Conservation (phyloP, 2,888 invertebrate genomes). For the Mesorhabditis belari region DNA sequence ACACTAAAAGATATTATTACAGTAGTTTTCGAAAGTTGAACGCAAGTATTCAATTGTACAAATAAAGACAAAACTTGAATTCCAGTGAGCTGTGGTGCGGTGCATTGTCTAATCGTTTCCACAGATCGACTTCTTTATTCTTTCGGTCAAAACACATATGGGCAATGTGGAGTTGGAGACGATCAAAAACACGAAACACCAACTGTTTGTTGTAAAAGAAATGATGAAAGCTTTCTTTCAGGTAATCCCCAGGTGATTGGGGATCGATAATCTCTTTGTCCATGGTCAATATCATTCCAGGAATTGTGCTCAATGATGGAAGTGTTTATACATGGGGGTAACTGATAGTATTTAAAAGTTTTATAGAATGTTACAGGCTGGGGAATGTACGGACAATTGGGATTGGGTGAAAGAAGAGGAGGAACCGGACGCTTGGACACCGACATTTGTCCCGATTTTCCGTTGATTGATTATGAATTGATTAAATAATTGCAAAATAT, state of each 20-base stretch:
- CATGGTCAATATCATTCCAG: conserved; percentile 47
- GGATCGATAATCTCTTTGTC: conserved; percentile 24
- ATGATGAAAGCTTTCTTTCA: conserved; percentile 11
- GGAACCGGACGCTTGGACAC: no score
- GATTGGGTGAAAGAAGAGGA: conserved; percentile 12
- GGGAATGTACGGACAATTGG: conserved; percentile 45
- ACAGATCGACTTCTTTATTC: conserved; percentile 15
- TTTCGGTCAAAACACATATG: conserved; percentile 42
- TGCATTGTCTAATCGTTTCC: conserved; percentile 40
- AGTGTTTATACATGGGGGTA: conserved; percentile 36
- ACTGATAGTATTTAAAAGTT: background rate
- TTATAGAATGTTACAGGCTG: conserved; percentile 19
- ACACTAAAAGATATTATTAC: background rate
- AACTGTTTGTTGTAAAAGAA: conserved; percentile 10
- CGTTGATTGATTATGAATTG: no score
- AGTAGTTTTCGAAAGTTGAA: no score
- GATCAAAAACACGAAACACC: conserved; percentile 8
- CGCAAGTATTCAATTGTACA: no score
- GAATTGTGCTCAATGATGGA: conserved; percentile 28
- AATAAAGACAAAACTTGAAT: no score
- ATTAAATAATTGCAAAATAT: no score
- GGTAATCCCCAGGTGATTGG: conserved; percentile 33
- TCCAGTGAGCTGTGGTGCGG: conserved; percentile 34
- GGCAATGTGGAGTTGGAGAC: conserved; percentile 48
- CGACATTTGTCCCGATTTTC: no score